Base-by-base conservation (phyloP, 1,140 invertebrate genomes). In the Drosophila ercepeae region DNA sequence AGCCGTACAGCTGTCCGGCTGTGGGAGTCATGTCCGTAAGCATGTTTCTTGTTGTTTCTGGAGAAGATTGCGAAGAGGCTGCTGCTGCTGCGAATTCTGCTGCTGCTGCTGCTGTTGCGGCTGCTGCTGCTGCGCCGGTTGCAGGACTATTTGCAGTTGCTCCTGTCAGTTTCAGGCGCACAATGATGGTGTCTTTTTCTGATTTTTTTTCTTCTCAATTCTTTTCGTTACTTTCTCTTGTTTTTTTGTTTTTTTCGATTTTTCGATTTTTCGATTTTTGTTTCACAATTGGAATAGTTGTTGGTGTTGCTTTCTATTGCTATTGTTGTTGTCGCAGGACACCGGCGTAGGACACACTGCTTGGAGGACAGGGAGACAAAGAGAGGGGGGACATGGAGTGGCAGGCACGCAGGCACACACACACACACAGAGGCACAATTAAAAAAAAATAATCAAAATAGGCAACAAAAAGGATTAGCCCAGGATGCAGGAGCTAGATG, bases 1-100 rank as follows among this genome's bases (percentile, higher is more conserved):
- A 92, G 69, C 93, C 92, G 77, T 93, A 93, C 49, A 93, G 89
- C 83, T 93, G 93, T 42, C 93, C 92, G 69, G 92, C 93, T 69
- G 92, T 92, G 69, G 93, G 92, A 64, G 92, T 92, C 92, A 93
- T 93, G 89, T 93, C 93, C 54, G 93, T 93, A 68, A 93, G 84
- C 93, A 93, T 93, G 53, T 89, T 91, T 44, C 70, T 44, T 25
- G 59, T 32, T 25, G 76, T 41, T 63, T 45, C 25, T 48, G 49
- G 34, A 50, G 78, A 21, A 65, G 68, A 21, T 70, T n/a, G n/a
- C n/a, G n/a, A n/a, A 57, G 9, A 60, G 64, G 34, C 7, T 52
- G 52, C 11, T 53, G 16, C 29, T 65, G 50, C 45, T 48, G 54
- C 7, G 53, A 41, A 45, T 64, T 44, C 11, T 54, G 32, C 57